Evolutionary conservation across 2,113 vertebrate genomes (phyloP), one percentile per base, ranked within the genome.

Genomic region (Apistogramma diplotaenia): DNA sequence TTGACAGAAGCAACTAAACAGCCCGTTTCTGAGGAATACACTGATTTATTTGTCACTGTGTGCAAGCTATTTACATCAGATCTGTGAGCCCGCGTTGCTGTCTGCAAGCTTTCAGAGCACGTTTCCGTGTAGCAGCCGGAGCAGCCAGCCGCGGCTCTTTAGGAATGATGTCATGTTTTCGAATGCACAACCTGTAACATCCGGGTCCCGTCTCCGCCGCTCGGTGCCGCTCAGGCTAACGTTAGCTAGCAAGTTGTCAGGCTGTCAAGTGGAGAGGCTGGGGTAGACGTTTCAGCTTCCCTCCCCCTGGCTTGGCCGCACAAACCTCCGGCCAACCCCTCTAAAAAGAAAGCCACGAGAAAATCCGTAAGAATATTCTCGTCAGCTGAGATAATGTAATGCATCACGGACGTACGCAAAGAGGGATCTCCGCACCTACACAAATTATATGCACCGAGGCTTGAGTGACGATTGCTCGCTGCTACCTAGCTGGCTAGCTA

Each of bases 151-250:
- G 23, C 72, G 40, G 23, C 88, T 62, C 72, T 56, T 60, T 60
- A 76, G 46, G 56, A 89, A 92, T 95, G 94, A 95, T 92, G 95
- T 95, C 92, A 95, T 95, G 83, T 91, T 92, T 90, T 92, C 76
- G 79, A 94, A 93, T 83, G 89, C 89, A 93, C 93, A 94, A 87
- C 89, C 92, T 81, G 93, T 84, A 94, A 95, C 94, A 96, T 95
- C 95, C 95, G 94, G 95, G 95, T 94, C 91, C 76, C 92, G 19
- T 33, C 74, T 9, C 19, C 16, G 78, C 54, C 37, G 79, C 74
- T 84, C 62, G 59, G 12, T 83, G 62, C 76, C 79, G 61, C 71
- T 79, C 79, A 12, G 82, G 92, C 94, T 93, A 93, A 89, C 78
- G 89, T 62, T 93, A 91, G 92, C 87, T 93, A 89, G 90, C 86